These are phyloP conservation scores for Hipposideros larvatus DNA, from an alignment of 2,797 vertebrate genomes.

Conservation along the genomic window DNA sequence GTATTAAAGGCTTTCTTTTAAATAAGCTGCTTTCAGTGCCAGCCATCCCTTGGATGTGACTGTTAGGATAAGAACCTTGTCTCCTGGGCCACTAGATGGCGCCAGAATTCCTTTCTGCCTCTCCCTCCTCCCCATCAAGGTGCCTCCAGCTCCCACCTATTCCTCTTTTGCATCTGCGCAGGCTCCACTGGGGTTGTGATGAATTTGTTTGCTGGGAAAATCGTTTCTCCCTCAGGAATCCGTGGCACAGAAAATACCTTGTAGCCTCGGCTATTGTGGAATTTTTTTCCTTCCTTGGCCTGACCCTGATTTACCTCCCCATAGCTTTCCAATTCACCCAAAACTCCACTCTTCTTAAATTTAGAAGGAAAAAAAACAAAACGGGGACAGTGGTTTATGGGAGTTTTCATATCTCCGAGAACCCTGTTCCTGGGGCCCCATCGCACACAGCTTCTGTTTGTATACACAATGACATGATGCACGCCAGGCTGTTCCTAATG, in stretches of 20 bases:
- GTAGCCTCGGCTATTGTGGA: neutral
- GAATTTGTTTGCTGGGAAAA: constrained; percentile 61
- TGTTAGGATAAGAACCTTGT: neutral
- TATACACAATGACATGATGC: neutral
- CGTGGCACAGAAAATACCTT: constrained; percentile 31
- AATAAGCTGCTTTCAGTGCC: neutral
- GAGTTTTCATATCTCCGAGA: neutral
- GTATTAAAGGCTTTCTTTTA: constrained; percentile 53
- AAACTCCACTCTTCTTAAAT: neutral
- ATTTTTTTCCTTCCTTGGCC: constrained; percentile 21
- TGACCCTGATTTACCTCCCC: constrained; percentile 28
- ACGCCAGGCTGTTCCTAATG: constrained; percentile 54
- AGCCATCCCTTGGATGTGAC: neutral
- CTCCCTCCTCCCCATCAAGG: neutral
- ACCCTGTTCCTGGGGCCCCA: neutral
- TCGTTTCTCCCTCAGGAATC: neutral
- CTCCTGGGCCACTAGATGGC: constrained; percentile 62
- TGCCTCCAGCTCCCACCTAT: neutral
- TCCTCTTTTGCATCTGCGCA: neutral
- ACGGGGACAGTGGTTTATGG: neutral
- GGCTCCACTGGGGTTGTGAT: constrained; percentile 7
- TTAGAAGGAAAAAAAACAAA: neutral
- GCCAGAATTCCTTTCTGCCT: constrained; percentile 59
- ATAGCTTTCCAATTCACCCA: neutral
- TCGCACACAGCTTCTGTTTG: constrained; percentile 21